phyloP scores from a whole-genome alignment of 2,888 invertebrate species.

The Punctoribates punctum region DNA sequence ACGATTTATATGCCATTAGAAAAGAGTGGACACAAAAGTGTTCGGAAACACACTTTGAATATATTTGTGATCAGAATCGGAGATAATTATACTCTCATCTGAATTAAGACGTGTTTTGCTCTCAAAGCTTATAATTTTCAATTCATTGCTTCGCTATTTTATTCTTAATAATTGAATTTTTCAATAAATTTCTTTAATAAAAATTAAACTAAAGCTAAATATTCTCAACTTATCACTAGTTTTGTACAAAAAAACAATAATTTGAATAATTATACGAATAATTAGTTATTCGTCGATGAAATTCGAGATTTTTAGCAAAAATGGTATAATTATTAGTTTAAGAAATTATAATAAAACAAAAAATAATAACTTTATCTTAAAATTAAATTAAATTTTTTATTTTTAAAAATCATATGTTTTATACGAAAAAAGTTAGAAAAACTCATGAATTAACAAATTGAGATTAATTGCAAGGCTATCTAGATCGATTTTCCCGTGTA shows the following conservation, averaged over 20 bases:
- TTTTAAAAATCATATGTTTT: too few species aligned
- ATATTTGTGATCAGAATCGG: neutral
- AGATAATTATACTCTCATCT: neutral
- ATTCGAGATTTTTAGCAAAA: neutral
- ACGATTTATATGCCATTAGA: slow-evolving; percentile 21
- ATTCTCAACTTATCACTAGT: neutral
- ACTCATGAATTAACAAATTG: neutral
- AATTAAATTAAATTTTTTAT: too few species aligned
- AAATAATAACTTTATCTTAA: too few species aligned
- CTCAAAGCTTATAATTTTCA: slow-evolving; percentile 23
- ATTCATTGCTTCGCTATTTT: slow-evolving; percentile 15
- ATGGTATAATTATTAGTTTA: neutral
- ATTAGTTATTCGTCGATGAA: too few species aligned
- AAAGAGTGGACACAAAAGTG: slow-evolving; percentile 1
- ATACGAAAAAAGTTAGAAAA: too few species aligned
- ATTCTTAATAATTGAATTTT: neutral
- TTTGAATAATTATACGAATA: neutral
- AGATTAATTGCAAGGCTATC: neutral
- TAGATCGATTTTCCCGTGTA: too few species aligned
- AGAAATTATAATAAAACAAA: neutral
- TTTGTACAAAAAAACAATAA: too few species aligned
- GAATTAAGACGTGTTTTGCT: neutral
- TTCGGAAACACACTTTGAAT: neutral
- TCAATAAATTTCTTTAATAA: neutral
- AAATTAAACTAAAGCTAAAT: neutral